phyloP scores from a whole-genome alignment of 2,113 vertebrate genomes.

The Ovibos moschatus region DNA sequence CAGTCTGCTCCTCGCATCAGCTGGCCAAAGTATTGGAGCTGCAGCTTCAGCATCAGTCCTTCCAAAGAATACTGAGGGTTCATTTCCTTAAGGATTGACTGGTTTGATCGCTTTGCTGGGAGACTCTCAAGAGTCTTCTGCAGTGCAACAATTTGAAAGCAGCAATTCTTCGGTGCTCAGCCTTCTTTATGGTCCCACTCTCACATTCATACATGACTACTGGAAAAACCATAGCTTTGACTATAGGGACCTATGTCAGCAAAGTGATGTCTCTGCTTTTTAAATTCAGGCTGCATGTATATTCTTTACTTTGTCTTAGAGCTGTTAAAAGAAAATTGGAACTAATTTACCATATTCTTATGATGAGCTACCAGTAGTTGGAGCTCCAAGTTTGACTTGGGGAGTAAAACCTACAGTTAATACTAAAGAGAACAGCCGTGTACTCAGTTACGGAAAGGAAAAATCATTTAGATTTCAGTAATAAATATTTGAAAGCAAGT shows the following conservation, averaged over 20 bases:
- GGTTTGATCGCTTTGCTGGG: background rate
- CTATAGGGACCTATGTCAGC: background rate
- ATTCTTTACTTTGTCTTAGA: background rate
- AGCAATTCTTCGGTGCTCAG: background rate
- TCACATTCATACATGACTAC: background rate
- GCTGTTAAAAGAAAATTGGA: background rate
- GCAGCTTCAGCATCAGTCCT: background rate
- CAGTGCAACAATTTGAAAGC: background rate
- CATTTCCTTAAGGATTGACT: background rate
- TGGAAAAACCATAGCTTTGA: background rate
- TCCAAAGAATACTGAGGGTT: background rate
- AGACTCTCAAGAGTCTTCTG: background rate
- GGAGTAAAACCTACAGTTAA: background rate
- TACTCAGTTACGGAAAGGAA: background rate
- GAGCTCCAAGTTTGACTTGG: background rate
- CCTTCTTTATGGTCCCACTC: background rate
- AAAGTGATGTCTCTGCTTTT: background rate
- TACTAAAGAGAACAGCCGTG: background rate
- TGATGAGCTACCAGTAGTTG: background rate
- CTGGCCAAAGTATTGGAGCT: background rate
- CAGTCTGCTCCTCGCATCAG: background rate
- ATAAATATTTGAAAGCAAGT: background rate
- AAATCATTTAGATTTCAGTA: background rate
- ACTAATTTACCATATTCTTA: background rate
- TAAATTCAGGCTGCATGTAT: background rate